A percentile compares a stretch with the other conserved stretches of the same genome.
phyloP scores from a whole-genome alignment of 2,888 invertebrate species.

The Troglohyphantes excavatus region DNA sequence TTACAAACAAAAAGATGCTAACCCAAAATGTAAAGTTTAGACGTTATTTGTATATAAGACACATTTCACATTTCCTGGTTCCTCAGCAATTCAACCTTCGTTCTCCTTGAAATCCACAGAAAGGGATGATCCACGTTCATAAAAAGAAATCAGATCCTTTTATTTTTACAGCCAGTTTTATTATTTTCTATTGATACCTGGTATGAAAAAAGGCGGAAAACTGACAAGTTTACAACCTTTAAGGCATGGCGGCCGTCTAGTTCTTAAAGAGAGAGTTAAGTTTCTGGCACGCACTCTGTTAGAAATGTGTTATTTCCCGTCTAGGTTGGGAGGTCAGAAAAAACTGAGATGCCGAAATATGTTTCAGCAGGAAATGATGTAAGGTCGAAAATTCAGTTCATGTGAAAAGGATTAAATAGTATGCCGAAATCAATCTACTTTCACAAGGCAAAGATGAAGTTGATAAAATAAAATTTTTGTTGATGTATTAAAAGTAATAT shows the following conservation, averaged over 20 bases:
- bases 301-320: background rate
- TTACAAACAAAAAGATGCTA: no score
- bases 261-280: no score
- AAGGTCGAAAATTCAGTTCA: constrained; percentile 16
- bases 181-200: constrained; percentile 5
- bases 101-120: background rate
- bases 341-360: background rate
- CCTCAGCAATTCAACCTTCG: constrained; percentile 21
- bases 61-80: constrained; percentile 8
- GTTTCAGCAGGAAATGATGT: background rate
- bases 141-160: constrained; percentile 7
- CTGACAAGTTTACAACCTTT: background rate
- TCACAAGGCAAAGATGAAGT: no score
- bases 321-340: background rate
- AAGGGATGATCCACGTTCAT: background rate
- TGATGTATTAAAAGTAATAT: no score
- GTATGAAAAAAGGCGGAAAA: constrained; percentile 41
- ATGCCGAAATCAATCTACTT: no score
- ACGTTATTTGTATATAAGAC: background rate
- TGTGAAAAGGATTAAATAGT: no score
- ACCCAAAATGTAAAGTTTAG: no score
- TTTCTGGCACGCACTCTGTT: no score
- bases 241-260: no score
- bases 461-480: no score
- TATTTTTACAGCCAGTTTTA: background rate